Base-by-base conservation (phyloP, 2,797 vertebrate genomes). In the Ptychadena robeensis region DNA sequence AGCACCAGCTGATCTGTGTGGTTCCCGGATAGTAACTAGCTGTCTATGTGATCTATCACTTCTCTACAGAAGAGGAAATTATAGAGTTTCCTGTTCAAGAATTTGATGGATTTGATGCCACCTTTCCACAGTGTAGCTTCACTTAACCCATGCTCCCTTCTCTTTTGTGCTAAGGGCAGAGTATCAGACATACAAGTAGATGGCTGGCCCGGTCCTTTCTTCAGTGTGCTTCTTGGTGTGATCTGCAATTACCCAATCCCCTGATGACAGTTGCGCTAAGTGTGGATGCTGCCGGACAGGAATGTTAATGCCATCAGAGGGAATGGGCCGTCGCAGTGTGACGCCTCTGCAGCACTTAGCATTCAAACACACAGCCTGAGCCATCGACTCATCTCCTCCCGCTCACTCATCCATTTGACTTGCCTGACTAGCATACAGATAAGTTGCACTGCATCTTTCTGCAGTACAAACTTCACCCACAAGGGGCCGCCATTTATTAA, bases 291-390 rank as follows among this genome's bases (percentile, higher is more conserved):
- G 72, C 70, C 38, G 66, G 83, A 81, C 78, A 65, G 32, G 83
- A 85, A 85, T 85, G 65, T 76, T 85, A 85, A 85, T 85, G 72
- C 83, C 40, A 76, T 85, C 37, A 28, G 65, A 71, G 66, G 32
- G 78, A 71, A 73, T 34, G 40, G 71, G 65, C 78, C 53, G 78
- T 75, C 66, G 65, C 82, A 80, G 83, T 85, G 72, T 80, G 76
- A 81, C 77, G 70, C 78, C 83, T 85, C 78, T 74, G 72, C 83
- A 81, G 75, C 66, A 80, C 66, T 80, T 80, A 76, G 72, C 83
- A 85, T 85, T 85, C 78, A 75, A 76, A 76, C 78, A 3, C 72
- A 59, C 37, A 37, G 65, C 72, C 72, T 66, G 14, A 81, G 83
- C 57, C 78, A 76, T 85, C 53, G 9, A 85, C 72, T 85, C 78